A percentile compares a stretch with the other conserved stretches of the same genome.
Evolutionary conservation across 2,797 vertebrate species (phyloP).

Genomic region (Artibeus jamaicensis): DNA sequence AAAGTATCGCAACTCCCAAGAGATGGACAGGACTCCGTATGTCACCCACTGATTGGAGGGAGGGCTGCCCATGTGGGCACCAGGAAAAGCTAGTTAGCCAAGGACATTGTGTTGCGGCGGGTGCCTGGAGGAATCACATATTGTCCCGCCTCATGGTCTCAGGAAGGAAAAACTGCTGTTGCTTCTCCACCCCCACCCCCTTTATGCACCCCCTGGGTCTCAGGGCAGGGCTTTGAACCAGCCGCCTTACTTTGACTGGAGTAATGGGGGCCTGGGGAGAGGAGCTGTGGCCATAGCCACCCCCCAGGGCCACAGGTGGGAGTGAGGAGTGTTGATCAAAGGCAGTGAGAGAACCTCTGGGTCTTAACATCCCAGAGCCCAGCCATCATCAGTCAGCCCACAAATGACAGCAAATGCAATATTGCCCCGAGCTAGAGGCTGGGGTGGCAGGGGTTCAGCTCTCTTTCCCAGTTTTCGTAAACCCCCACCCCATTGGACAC

Average conservation of each 20-base stretch:
- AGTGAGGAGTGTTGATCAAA: conserved; percentile 3
- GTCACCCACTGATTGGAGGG: background rate
- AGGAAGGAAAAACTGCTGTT: conserved; percentile 16
- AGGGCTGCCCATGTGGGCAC: background rate
- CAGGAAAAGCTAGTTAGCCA: background rate
- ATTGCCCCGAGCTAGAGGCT: background rate
- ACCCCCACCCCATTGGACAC: background rate
- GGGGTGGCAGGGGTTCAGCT: background rate
- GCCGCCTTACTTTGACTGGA: background rate
- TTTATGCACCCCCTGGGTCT: background rate
- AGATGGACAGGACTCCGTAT: background rate
- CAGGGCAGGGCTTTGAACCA: background rate
- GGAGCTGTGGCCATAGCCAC: background rate
- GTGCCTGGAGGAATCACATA: conserved; percentile 14
- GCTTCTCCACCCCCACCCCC: background rate
- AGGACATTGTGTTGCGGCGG: background rate
- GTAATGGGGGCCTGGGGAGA: background rate
- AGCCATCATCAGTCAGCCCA: background rate
- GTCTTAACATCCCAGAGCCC: background rate
- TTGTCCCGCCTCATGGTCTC: background rate
- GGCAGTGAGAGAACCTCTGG: background rate
- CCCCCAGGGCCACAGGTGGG: background rate
- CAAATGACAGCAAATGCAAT: background rate
- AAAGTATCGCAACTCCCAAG: background rate
- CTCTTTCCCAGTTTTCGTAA: background rate